Base-by-base conservation (phyloP, 2,797 vertebrate species). In the Muscicapa striata region DNA sequence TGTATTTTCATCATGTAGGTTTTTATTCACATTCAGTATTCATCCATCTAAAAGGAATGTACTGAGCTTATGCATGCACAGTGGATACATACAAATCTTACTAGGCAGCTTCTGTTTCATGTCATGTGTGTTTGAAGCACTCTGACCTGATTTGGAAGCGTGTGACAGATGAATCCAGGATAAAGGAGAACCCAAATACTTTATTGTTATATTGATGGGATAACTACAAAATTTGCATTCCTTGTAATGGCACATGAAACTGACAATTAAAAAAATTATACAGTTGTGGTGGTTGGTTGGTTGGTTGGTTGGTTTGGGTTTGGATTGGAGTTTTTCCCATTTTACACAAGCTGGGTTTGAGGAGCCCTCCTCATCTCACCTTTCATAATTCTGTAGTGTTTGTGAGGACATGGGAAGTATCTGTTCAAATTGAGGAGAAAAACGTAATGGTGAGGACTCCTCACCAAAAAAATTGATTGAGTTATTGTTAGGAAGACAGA, bases 241-340 rank as follows among this genome's bases (percentile, higher is more conserved):
- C 9, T 76, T 88, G 10, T 49, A 34, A 29, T 54, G 10, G 36
- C 20, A 20, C 13, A 64, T 64, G 20, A 79, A 89, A 45, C 10
- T 66, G n/a, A 11, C 6, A 72, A 15, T 40, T 15, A 40, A 40
- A 40, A 40, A 40, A 15, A 40, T 85, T 73, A 14, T 9, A 17
- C 13, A 13, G 6, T 41, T 36, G 22, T 23, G 8, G 8, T 34
- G 3, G 1, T 5, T 29, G 36, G 1, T 74, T 29, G 36, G 1
- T 74, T 57, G 9, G 1, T 49, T 54, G 18, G 13, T 36, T 89
- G 14, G 0, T 46, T 52, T 36, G 40, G 13, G 9, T 32, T 67
- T 38, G 21, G 3, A 49, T 49, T 45, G 32, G 15, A 7, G 52
- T 46, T 72, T 40, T 16, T 2, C 22, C 26, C 3, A 2, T 66